Conservation (phyloP, 2,888 invertebrate species). For the Sminthurides aquaticus region DNA sequence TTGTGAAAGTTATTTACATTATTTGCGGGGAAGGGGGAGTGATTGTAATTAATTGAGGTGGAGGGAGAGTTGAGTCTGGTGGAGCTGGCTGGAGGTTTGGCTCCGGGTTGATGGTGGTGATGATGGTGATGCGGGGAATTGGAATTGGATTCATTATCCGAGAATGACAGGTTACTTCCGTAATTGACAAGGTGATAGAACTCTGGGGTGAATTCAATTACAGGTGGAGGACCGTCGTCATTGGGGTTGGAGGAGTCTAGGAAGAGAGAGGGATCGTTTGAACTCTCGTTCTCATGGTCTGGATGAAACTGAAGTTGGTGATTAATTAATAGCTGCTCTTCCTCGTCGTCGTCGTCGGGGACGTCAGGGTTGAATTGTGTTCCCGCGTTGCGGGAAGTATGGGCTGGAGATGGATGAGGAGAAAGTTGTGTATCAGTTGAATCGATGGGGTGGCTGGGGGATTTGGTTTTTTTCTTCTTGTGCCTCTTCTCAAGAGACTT, state of each 20-base stretch:
- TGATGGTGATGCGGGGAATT: constrained; percentile 16
- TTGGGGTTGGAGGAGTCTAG: background rate
- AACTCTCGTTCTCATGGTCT: background rate
- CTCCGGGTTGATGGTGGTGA: constrained; percentile 5
- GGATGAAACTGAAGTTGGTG: background rate
- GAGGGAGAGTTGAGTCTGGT: constrained; percentile 5
- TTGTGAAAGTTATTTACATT: background rate
- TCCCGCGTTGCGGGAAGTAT: background rate
- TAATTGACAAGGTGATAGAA: constrained; percentile 42
- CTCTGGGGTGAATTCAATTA: constrained; percentile 42
- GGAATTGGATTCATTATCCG: constrained; percentile 35
- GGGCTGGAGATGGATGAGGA: background rate
- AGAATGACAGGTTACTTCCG: constrained; percentile 40
- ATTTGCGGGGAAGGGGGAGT: background rate
- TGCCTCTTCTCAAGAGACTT: background rate
- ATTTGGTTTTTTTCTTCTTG: background rate
- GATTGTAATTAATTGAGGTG: constrained; percentile 3
- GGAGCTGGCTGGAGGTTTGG: background rate
- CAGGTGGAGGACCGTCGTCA: constrained; percentile 32
- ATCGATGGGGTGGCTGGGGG: background rate
- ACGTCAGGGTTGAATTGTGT: background rate
- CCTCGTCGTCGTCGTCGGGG: background rate
- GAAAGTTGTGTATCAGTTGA: background rate
- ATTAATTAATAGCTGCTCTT: constrained; percentile 17
- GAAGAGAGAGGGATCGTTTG: no score